Conservation (phyloP, 2,888 invertebrate species). For the Boloria selene region DNA sequence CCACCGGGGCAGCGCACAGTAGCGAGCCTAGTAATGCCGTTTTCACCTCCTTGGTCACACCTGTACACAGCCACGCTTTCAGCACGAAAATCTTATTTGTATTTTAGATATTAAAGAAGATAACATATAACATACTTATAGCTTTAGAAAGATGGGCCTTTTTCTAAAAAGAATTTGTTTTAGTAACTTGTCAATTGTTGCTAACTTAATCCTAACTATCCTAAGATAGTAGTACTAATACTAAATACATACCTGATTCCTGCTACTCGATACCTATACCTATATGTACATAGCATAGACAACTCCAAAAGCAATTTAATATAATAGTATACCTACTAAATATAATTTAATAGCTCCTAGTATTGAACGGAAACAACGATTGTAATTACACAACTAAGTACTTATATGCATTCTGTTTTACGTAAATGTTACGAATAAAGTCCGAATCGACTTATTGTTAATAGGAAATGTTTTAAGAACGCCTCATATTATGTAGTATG, state of each 20-base stretch:
- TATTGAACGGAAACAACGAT: background rate
- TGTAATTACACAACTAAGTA: background rate
- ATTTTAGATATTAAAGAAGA: background rate
- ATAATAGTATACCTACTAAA: background rate
- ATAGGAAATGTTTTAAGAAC: no score
- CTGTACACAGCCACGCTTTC: slow-evolving; percentile 83
- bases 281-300: background rate
- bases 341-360: background rate
- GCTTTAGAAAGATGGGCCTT: no score
- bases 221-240: no score
- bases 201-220: no score
- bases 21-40: slow-evolving; percentile 92
- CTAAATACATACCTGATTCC: no score
- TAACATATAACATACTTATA: background rate
- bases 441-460: no score
- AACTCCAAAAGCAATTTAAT: background rate
- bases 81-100: slow-evolving; percentile 42
- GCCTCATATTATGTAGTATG: no score
- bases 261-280: no score
- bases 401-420: slow-evolving; percentile 1
- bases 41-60: slow-evolving; percentile 95
- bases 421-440: slow-evolving; percentile 1
- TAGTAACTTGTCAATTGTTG: no score
- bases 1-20: slow-evolving; percentile 94
- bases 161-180: no score